Percentiles rank a stretch among this genome's conserved stretches.
phyloP scores from a whole-genome alignment of 2,888 invertebrate genomes.

The Fragum fragum region DNA sequence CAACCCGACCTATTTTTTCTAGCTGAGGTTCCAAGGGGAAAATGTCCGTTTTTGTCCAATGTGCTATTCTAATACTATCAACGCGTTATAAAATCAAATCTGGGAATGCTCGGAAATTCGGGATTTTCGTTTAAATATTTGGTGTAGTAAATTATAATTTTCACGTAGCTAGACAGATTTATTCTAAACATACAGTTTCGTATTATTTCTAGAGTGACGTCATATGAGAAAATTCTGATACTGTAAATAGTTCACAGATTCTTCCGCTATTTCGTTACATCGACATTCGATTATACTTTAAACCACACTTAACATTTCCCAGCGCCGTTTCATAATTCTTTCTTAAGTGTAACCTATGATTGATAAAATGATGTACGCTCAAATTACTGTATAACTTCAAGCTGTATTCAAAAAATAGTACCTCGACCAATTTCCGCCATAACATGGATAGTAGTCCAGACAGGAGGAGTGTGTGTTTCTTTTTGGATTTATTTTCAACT shows the following conservation, averaged over 20 bases:
- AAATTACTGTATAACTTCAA: too few species aligned
- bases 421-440: conserved; percentile 15
- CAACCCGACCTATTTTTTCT: conserved; percentile 8
- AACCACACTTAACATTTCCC: not conserved
- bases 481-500: not conserved
- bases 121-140: too few species aligned
- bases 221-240: conserved; percentile 31
- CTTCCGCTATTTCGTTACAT: not conserved
- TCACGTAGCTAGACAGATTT: too few species aligned
- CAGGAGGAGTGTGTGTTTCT: not conserved
- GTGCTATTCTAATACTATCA: too few species aligned
- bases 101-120: too few species aligned
- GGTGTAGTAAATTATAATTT: too few species aligned
- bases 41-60: not conserved
- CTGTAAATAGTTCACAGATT: conserved; percentile 24
- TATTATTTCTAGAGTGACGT: conserved; percentile 3
- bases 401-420: conserved; percentile 2
- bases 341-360: too few species aligned
- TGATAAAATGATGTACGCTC: too few species aligned
- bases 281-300: not conserved
- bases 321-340: too few species aligned
- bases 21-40: not conserved
- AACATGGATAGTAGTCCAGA: conserved; percentile 4
- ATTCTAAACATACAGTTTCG: too few species aligned
- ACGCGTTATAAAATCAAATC: too few species aligned